Evolutionary conservation across 2,113 vertebrate species (phyloP), one percentile per base, ranked within the genome.

Genomic region (Caloenas nicobarica): DNA sequence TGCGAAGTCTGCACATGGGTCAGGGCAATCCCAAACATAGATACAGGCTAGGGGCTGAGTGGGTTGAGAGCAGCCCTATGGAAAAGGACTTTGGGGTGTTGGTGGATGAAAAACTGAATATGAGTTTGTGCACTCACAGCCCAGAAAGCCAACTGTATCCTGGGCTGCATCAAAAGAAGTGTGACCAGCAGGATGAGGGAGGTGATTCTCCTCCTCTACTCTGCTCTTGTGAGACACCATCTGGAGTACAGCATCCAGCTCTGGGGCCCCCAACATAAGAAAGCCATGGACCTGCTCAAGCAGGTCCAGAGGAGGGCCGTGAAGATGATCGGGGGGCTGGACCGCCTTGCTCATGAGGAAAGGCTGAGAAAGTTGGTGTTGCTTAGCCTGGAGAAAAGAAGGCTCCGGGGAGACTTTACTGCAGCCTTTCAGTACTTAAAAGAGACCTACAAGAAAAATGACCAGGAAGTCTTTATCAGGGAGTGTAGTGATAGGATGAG

Each of bases 301-400:
- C 0, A 2, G 24, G 24, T 44, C 23, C 24, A 74, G 40, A 34
- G 40, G 13, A 58, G 17, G 44, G 7, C 72, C 24, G 22, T 4
- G 2, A 46, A 74, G 13, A 21, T 46, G 31, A 21, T 58, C 5
- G 14, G 31, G 23, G 40, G 17, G 5, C 24, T 58, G 31, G 24
- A 58, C 1, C 31, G 16, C 31, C 13, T n/a, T 24, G 6, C 7
- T 24, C 28, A 0, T 58, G 72, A n/a, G 2, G 54, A 28, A 4
- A 58, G 71, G 53, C 38, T 74, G 53, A 46, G 40, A 9, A 1
- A 57, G 31, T 9, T 74, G 24, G 17, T 31, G 24, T n/a, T n/a
- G 34, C 53, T 53, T 3, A 51, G 16, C 31, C 17, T n/a, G 3
- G 68, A 53, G 19, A 28, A 73, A 29, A 42, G 53, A 44, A 74